Percentiles rank a stretch among this genome's conserved stretches.
These are phyloP conservation scores for Ypsolopha sequella DNA, from an alignment of 2,888 invertebrate genomes.

Conservation along the genomic window DNA sequence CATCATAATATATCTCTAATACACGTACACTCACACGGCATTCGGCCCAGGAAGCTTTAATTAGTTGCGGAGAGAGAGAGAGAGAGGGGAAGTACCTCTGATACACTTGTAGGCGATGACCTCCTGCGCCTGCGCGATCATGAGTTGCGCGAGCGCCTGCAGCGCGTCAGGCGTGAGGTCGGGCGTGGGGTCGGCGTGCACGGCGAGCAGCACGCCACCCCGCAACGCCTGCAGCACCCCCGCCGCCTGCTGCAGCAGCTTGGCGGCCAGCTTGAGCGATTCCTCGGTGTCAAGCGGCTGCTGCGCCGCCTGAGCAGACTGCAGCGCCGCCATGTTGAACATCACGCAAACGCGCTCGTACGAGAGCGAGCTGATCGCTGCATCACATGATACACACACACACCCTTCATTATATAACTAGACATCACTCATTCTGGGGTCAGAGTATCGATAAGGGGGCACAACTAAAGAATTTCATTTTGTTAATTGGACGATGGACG, in stretches of 20 bases:
- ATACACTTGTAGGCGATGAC: slow-evolving; percentile 96
- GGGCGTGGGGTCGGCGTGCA: slow-evolving; percentile 96
- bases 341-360: slow-evolving; percentile 96
- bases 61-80: not conserved
- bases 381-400: slow-evolving; percentile 14
- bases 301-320: slow-evolving; percentile 87
- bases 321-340: slow-evolving; percentile 96
- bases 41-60: not conserved
- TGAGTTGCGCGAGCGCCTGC: slow-evolving; percentile 85
- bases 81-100: slow-evolving; percentile 63
- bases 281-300: slow-evolving; percentile 93
- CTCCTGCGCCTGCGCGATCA: slow-evolving; percentile 99
- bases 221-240: slow-evolving; percentile 92
- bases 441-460: too few species aligned
- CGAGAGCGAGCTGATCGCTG: slow-evolving; percentile 89
- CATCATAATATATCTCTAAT: too few species aligned
- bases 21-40: not conserved
- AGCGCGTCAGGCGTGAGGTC: slow-evolving; percentile 95
- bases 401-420: too few species aligned
- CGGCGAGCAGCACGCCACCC: slow-evolving; percentile 80
- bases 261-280: slow-evolving; percentile 92
- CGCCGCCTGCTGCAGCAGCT: slow-evolving; percentile 92
- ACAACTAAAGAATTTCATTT: too few species aligned
- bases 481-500: too few species aligned
- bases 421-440: too few species aligned